Percentiles rank a stretch among this genome's conserved stretches.
These are phyloP conservation scores for Porphyrio hochstetteri DNA, from an alignment of 2,113 vertebrate genomes.

Conservation along the genomic window DNA sequence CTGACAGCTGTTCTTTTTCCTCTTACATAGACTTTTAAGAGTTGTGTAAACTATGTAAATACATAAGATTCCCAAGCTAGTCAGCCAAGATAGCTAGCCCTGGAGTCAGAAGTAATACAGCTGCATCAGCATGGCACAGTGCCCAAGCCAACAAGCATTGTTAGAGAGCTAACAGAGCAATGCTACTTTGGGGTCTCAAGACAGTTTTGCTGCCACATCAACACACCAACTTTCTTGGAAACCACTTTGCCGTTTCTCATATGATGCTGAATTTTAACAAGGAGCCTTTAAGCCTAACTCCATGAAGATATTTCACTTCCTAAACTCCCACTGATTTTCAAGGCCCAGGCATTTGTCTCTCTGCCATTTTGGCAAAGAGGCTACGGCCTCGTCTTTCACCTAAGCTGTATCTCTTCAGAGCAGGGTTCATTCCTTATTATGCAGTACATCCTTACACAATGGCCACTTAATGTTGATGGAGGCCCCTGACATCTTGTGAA, in stretches of 20 bases:
- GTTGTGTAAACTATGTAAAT: not conserved
- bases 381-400: not conserved
- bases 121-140: not conserved
- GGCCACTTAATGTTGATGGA: not conserved
- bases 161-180: not conserved
- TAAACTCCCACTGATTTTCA: not conserved
- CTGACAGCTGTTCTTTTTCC: not conserved
- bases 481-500: not conserved
- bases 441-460: not conserved
- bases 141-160: not conserved
- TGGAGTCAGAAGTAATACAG: not conserved
- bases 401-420: not conserved
- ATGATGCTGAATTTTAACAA: not conserved
- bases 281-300: not conserved
- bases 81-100: not conserved
- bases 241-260: not conserved
- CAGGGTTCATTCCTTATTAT: not conserved
- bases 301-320: not conserved
- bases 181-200: not conserved
- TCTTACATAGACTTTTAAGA: not conserved
- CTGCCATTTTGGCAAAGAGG: not conserved
- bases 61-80: not conserved
- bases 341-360: not conserved
- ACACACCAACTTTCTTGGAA: not conserved
- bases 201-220: not conserved